Evolutionary conservation across 2,797 vertebrate genomes (phyloP).

Genomic region (Semotilus atromaculatus): DNA sequence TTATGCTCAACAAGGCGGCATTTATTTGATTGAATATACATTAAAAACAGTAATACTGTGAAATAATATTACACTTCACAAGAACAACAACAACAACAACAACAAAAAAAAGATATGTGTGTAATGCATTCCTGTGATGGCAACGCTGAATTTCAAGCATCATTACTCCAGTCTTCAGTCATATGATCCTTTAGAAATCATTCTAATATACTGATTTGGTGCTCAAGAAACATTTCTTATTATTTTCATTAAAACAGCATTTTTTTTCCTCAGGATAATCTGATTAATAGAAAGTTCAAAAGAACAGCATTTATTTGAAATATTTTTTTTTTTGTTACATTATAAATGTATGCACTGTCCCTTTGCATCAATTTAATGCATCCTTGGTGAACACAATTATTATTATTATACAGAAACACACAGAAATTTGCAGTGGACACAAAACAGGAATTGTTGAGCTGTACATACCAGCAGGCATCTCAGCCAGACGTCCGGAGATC

Average conservation of each 20-base stretch:
- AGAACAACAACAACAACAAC: no score
- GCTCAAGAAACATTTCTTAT: background rate
- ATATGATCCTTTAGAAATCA: background rate
- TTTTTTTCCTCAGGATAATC: background rate
- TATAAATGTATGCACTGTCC: background rate
- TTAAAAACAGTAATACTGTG: background rate
- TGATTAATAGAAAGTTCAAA: background rate
- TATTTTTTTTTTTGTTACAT: no score
- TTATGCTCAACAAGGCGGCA: background rate
- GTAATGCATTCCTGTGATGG: background rate
- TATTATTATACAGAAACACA: no score
- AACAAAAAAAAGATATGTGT: no score
- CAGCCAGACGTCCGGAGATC: constrained; percentile 95
- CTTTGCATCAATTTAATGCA: background rate
- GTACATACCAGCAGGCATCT: constrained; percentile 96
- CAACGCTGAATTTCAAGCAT: background rate
- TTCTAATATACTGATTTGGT: background rate
- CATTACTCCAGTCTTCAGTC: background rate
- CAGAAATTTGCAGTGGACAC: background rate
- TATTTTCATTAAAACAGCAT: background rate
- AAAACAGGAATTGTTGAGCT: background rate
- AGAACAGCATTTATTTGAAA: background rate
- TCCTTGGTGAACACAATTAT: background rate
- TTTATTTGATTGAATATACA: background rate
- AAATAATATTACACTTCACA: background rate